These are phyloP conservation scores for Adelosebastes latens DNA, from an alignment of 2,797 vertebrate species.

Conservation along the genomic window DNA sequence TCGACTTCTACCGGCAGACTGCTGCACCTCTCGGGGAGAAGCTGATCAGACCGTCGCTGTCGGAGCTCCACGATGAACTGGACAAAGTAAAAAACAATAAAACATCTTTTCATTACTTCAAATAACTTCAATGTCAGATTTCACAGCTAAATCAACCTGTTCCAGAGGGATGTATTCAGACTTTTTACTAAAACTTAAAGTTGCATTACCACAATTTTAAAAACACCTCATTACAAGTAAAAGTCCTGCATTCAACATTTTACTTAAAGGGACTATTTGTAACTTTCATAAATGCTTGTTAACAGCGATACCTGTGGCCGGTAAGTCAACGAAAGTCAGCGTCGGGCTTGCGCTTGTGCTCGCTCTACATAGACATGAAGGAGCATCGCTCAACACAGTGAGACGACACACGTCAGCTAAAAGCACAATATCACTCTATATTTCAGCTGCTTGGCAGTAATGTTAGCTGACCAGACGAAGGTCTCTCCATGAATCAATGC, in stretches of 20 bases:
- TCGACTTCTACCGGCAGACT: slow-evolving; percentile 94
- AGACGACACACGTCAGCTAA: too few relatives aligned
- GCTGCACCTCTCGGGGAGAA: slow-evolving; percentile 94
- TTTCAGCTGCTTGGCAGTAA: too few relatives aligned
- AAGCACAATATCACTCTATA: too few relatives aligned
- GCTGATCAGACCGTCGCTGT: slow-evolving; percentile 90
- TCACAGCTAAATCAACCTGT: not conserved
- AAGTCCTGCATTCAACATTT: not conserved
- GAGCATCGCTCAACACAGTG: too few relatives aligned
- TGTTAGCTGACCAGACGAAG: too few relatives aligned
- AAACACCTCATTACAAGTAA: not conserved
- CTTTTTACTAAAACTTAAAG: not conserved
- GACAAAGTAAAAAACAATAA: slow-evolving; percentile 86
- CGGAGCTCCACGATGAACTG: slow-evolving; percentile 94
- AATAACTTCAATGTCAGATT: not conserved
- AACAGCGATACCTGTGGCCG: too few relatives aligned
- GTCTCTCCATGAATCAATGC: too few relatives aligned
- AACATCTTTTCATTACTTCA: not conserved
- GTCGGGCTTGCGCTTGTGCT: too few relatives aligned
- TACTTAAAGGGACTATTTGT: too few relatives aligned
- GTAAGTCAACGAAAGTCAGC: too few relatives aligned
- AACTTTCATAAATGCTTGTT: too few relatives aligned
- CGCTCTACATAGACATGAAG: too few relatives aligned
- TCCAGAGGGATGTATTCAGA: not conserved
- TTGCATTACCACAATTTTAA: not conserved